Conservation (phyloP, 2,888 invertebrate genomes). For the Myathropa florea region DNA sequence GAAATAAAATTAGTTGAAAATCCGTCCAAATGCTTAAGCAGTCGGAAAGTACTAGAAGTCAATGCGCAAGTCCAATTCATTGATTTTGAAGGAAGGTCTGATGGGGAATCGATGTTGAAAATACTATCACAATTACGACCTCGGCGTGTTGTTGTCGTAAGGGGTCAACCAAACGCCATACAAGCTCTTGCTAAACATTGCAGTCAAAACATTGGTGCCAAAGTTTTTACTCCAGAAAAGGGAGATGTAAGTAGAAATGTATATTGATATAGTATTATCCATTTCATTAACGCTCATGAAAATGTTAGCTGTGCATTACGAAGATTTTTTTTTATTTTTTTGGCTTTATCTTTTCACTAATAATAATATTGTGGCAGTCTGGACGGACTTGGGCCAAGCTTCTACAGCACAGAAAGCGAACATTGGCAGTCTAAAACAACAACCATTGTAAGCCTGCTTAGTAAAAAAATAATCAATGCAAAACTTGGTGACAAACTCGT, state of each 20-base stretch:
- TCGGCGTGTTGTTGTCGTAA: constrained; percentile 88
- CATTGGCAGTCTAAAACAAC: no score
- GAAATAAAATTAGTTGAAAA: constrained; percentile 84
- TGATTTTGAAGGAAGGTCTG: constrained; percentile 97
- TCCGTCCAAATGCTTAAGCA: constrained; percentile 93
- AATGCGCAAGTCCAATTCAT: constrained; percentile 95
- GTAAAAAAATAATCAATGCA: no score
- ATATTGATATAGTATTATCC: no score
- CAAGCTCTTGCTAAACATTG: constrained; percentile 86
- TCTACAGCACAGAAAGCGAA: no score
- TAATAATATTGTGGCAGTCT: no score
- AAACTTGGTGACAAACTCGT: no score
- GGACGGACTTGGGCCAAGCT: no score
- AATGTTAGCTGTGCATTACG: no score
- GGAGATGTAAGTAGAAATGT: constrained; percentile 84
- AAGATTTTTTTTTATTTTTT: no score
- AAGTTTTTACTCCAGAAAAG: constrained; percentile 90
- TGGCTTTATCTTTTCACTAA: no score
- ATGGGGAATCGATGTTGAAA: constrained; percentile 91
- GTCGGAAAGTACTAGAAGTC: constrained; percentile 88
- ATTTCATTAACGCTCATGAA: no score
- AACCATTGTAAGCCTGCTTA: no score
- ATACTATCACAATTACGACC: constrained; percentile 91
- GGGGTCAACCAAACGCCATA: constrained; percentile 87
- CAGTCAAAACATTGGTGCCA: constrained; percentile 85